These are phyloP conservation scores for Sylvia atricapilla DNA, from an alignment of 2,113 vertebrate species.

Conservation along the genomic window DNA sequence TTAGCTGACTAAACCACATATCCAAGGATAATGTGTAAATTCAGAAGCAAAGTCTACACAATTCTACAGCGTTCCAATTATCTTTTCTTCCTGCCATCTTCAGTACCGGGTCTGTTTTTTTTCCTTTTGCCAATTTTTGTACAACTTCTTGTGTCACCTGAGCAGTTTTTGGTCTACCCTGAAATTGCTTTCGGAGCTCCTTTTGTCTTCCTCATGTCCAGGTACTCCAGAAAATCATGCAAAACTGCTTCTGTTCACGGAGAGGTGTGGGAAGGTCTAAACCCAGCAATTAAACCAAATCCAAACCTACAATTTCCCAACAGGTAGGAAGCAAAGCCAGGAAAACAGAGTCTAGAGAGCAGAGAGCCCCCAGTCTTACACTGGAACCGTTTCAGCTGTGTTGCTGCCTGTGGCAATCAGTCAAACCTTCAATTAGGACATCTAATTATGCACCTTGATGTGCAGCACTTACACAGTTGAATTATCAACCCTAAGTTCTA, in stretches of 20 bases:
- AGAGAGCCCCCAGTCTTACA: not conserved
- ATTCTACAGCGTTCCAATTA: not conserved
- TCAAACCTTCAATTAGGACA: not conserved
- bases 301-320: slow-evolving; percentile 4
- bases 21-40: not conserved
- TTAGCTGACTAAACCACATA: not conserved
- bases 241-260: not conserved
- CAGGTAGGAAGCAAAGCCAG: not conserved
- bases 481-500: not conserved
- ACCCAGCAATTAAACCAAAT: not conserved
- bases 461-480: not conserved
- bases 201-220: not conserved
- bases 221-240: not conserved
- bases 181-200: not conserved
- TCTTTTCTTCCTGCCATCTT: not conserved
- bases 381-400: not conserved
- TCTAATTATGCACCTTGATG: not conserved
- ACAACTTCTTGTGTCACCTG: not conserved
- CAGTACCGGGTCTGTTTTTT: not conserved
- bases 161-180: not conserved
- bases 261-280: not conserved
- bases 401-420: not conserved
- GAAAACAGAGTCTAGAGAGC: not conserved
- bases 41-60: not conserved
- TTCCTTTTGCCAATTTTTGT: not conserved